Conservation (phyloP, 2,888 invertebrate genomes). For the Agrochola macilenta region DNA sequence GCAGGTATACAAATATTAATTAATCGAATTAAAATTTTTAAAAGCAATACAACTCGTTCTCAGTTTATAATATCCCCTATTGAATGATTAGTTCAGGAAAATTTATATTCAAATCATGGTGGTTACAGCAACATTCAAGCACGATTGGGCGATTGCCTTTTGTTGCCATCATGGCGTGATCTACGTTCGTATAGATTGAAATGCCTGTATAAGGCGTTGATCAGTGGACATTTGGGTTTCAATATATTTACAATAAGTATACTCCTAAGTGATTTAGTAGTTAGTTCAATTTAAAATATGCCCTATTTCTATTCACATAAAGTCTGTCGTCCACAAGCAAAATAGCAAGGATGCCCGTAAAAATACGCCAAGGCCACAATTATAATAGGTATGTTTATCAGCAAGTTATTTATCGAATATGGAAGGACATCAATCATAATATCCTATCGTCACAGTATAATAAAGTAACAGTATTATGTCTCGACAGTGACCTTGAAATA, state of each 20-base stretch:
- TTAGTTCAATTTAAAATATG: not conserved
- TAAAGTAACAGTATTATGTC: too few species aligned
- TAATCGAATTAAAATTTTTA: too few species aligned
- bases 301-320: constrained; percentile 14
- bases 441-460: not conserved
- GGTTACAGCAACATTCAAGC: not conserved
- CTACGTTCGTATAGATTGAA: not conserved
- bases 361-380: constrained; percentile 20
- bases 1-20: too few species aligned
- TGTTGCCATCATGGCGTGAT: not conserved
- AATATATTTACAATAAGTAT: not conserved
- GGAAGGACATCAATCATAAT: constrained; percentile 30
- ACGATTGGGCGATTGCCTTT: not conserved
- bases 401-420: constrained; percentile 13
- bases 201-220: not conserved
- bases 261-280: not conserved
- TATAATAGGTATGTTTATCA: constrained; percentile 31
- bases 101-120: not conserved
- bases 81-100: too few species aligned
- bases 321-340: constrained; percentile 29
- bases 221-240: not conserved
- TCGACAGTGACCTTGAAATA: too few species aligned
- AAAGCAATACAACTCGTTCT: too few species aligned
- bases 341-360: constrained; percentile 6
- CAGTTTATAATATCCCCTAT: too few species aligned